These are phyloP conservation scores for Napeogenes sylphis DNA, from an alignment of 2,888 invertebrate species.

Conservation along the genomic window DNA sequence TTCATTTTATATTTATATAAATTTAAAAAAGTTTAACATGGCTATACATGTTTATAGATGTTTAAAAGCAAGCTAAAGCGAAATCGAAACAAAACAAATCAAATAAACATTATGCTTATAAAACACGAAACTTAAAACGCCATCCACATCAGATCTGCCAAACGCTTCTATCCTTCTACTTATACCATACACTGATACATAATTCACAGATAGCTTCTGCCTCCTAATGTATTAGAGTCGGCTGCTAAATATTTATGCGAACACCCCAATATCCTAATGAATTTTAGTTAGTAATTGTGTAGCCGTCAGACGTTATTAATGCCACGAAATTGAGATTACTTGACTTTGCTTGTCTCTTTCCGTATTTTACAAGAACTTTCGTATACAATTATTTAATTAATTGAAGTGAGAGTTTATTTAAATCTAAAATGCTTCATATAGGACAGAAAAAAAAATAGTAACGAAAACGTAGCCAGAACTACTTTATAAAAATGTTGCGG, in stretches of 20 bases:
- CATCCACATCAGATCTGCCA: too few relatives aligned
- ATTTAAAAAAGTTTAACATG: too few relatives aligned
- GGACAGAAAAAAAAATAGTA: too few relatives aligned
- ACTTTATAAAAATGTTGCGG: too few relatives aligned
- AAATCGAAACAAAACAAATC: too few relatives aligned
- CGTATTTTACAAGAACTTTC: background rate
- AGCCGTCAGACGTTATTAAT: constrained; percentile 27
- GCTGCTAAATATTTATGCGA: constrained; percentile 62
- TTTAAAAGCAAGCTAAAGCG: too few relatives aligned
- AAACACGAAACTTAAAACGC: too few relatives aligned
- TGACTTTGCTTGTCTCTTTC: constrained; percentile 15
- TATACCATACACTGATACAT: constrained; percentile 47
- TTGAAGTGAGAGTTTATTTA: background rate
- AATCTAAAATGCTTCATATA: too few relatives aligned
- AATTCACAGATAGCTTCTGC: constrained; percentile 51
- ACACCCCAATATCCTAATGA: constrained; percentile 58
- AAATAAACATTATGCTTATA: too few relatives aligned
- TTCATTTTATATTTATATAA: too few relatives aligned
- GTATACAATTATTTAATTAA: background rate
- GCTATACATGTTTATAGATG: too few relatives aligned
- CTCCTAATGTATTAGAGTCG: constrained; percentile 61
- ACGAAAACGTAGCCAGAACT: too few relatives aligned
- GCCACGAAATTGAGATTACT: constrained; percentile 22
- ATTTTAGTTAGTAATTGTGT: constrained; percentile 42
- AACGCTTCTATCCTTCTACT: constrained; percentile 4